Conservation (phyloP, 2,113 vertebrate genomes). For the Piaya cayana region DNA sequence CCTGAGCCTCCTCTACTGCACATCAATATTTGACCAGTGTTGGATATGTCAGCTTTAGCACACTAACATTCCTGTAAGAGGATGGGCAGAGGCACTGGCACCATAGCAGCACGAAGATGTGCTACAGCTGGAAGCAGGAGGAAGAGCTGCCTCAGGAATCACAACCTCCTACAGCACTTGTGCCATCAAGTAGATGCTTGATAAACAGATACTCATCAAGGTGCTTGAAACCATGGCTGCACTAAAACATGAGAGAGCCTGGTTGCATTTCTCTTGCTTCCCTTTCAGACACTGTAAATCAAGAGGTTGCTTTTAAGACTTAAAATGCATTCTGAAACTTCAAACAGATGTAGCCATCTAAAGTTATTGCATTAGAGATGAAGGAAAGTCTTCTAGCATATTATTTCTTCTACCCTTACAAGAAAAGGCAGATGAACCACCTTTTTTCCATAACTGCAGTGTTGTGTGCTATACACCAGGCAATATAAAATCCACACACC, state of each 20-base stretch:
- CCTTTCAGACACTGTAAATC: not conserved
- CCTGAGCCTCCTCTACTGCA: not conserved
- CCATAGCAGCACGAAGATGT: not conserved
- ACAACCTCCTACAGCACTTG: not conserved
- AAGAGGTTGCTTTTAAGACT: not conserved
- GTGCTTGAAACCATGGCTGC: not conserved
- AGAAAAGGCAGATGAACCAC: not conserved
- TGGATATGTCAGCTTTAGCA: not conserved
- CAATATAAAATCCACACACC: not conserved
- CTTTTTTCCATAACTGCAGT: not conserved
- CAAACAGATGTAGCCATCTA: not conserved
- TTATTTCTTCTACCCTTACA: not conserved
- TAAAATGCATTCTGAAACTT: not conserved
- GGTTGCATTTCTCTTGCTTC: not conserved
- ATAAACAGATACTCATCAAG: not conserved
- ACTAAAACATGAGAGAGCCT: not conserved
- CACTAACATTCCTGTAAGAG: not conserved
- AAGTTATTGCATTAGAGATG: not conserved
- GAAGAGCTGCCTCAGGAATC: not conserved
- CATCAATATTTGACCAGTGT: not conserved
- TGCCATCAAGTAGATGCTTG: not conserved
- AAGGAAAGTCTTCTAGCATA: not conserved
- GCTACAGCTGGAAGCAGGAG: not conserved
- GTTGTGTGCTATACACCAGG: not conserved
- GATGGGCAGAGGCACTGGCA: not conserved